Conservation (phyloP, 2,797 vertebrate species). For the Holocentrus rufus region DNA sequence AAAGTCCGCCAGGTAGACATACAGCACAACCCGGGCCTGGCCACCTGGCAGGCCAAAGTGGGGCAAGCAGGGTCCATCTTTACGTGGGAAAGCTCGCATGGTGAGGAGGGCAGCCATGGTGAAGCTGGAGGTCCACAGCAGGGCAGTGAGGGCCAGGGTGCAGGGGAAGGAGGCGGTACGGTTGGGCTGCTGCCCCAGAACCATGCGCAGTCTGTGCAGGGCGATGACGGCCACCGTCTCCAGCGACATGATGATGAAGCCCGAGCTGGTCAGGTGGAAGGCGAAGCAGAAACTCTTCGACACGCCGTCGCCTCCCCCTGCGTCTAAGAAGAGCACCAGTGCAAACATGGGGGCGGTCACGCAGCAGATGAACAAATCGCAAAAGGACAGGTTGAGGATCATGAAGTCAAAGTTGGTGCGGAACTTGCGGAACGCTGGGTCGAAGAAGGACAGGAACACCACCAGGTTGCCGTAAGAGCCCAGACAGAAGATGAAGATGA, state of each 20-base stretch:
- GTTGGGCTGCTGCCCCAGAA: constrained; percentile 92
- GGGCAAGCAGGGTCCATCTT: constrained; percentile 90
- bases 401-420: constrained; percentile 98
- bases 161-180: constrained; percentile 89
- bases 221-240: constrained; percentile 96
- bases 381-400: constrained; percentile 97
- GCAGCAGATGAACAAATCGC: constrained; percentile 95
- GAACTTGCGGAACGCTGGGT: constrained; percentile 95
- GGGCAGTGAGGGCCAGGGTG: constrained; percentile 88
- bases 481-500: constrained; percentile 91
- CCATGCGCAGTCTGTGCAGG: constrained; percentile 93
- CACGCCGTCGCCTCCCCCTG: constrained; percentile 77
- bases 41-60: constrained; percentile 86
- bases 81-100: constrained; percentile 82
- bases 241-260: constrained; percentile 97
- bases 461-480: constrained; percentile 97
- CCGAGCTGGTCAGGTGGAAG: constrained; percentile 93
- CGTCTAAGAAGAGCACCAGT: constrained; percentile 89
- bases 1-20: constrained; percentile 92
- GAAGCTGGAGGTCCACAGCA: constrained; percentile 96
- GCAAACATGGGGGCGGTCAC: constrained; percentile 95
- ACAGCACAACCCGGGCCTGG: constrained; percentile 85
- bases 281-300: constrained; percentile 93
- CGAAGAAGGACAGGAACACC: constrained; percentile 96
- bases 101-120: constrained; percentile 91